Evolutionary conservation across 1,140 invertebrate genomes (phyloP).

Genomic region (Aporrectodea caliginosa): DNA sequence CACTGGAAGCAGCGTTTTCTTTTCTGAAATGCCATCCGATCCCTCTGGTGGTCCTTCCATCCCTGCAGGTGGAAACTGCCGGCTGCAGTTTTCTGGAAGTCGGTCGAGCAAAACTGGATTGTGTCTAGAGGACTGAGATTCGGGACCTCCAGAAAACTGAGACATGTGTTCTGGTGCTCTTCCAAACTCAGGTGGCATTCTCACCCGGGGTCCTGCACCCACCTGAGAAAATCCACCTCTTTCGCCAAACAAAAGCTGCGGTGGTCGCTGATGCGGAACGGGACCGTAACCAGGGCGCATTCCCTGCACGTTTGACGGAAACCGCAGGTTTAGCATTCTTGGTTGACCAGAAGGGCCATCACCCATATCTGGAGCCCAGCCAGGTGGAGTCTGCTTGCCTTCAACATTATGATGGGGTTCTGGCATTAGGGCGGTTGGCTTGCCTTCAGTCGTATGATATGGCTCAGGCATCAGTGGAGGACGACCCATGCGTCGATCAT

Average conservation of each 20-base stretch:
- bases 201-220: background rate
- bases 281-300: background rate
- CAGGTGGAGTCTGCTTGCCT: no score
- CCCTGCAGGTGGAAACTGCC: background rate
- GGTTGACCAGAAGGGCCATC: no score
- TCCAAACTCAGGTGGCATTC: background rate
- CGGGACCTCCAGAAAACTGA: background rate
- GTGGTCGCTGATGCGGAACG: background rate
- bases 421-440: no score
- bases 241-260: background rate
- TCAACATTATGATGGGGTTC: no score
- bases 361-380: no score
- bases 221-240: no score
- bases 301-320: no score
- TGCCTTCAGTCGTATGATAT: no score
- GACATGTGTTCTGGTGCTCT: background rate
- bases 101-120: no score
- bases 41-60: background rate
- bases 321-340: no score
- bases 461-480: no score
- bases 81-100: background rate
- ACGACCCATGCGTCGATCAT: no score
- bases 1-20: background rate
- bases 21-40: background rate
- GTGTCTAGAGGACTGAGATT: background rate